Evolutionary conservation across 2,888 invertebrate genomes (phyloP).

Genomic region (Noctua janthina): DNA sequence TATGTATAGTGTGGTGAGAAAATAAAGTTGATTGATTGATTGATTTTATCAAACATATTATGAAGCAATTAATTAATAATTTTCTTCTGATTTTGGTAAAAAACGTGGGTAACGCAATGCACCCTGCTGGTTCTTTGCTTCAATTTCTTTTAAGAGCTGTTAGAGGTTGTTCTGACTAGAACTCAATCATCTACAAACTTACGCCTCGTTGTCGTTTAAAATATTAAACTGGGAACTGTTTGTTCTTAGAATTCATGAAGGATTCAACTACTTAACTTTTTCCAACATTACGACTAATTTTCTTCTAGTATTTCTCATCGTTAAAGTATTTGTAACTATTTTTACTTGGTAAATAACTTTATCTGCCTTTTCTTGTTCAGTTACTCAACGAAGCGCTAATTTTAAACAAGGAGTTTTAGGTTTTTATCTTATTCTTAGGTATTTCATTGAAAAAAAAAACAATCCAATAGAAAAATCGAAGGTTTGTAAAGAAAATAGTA

Average conservation of each 20-base stretch:
- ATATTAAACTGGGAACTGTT: background rate
- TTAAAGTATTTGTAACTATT: background rate
- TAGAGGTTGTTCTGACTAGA: background rate
- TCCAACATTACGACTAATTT: background rate
- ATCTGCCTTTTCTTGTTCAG: background rate
- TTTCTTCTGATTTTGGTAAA: background rate
- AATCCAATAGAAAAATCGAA: conserved; percentile 18
- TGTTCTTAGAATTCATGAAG: background rate
- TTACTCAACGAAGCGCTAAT: background rate
- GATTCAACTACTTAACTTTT: background rate
- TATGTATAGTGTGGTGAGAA: no score
- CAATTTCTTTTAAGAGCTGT: background rate
- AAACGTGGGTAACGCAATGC: background rate
- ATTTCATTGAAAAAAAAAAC: conserved; percentile 13
- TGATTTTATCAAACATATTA: background rate
- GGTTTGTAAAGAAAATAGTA: conserved; percentile 33
- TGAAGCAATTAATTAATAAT: background rate
- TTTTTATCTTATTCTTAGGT: background rate
- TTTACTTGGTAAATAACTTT: background rate
- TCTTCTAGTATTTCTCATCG: no score
- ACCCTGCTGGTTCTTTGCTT: background rate
- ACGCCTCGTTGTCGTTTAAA: no score
- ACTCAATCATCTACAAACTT: no score
- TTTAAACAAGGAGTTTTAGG: background rate
- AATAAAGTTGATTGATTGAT: no score